A percentile compares a stretch with the other conserved stretches of the same genome.
phyloP scores from a whole-genome alignment of 2,888 invertebrate genomes.

The Gandaritis pyraliata region DNA sequence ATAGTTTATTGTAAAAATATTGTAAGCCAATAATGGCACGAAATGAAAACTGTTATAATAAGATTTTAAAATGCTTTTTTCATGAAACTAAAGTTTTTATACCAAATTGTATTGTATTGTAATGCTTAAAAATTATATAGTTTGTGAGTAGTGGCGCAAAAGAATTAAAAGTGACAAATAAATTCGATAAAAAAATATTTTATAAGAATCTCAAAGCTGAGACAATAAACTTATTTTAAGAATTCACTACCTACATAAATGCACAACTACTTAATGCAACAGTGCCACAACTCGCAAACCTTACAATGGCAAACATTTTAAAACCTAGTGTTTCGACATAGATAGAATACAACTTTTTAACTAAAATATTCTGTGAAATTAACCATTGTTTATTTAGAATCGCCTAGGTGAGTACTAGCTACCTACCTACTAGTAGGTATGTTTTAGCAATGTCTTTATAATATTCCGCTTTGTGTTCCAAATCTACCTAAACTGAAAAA shows the following conservation, averaged over 20 bases:
- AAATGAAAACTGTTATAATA: slow-evolving; percentile 34
- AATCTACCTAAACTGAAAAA: not conserved
- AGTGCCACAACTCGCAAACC: slow-evolving; percentile 17
- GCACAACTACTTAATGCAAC: slow-evolving; percentile 1
- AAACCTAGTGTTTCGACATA: slow-evolving; percentile 32
- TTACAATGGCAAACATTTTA: slow-evolving; percentile 14
- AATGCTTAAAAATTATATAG: slow-evolving; percentile 28
- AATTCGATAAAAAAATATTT: slow-evolving; percentile 25
- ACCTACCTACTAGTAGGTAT: not conserved
- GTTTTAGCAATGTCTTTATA: not conserved
- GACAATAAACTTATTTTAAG: slow-evolving; percentile 14
- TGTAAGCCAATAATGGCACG: slow-evolving; percentile 42
- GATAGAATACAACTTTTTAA: slow-evolving; percentile 36
- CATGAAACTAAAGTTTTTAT: slow-evolving; percentile 43
- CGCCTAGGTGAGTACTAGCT: not conserved
- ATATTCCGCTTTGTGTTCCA: not conserved
- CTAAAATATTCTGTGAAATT: slow-evolving; percentile 17
- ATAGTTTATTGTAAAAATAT: slow-evolving; percentile 53
- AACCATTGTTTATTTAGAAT: not conserved
- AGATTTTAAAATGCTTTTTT: slow-evolving; percentile 42
- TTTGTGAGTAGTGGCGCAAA: slow-evolving; percentile 17
- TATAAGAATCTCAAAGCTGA: slow-evolving; percentile 17
- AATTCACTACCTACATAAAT: slow-evolving; percentile 1
- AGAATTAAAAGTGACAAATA: slow-evolving; percentile 6
- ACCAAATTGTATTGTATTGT: slow-evolving; percentile 38